A percentile compares a stretch with the other conserved stretches of the same genome.
These are phyloP conservation scores for Drosophila lacertosa DNA, from an alignment of 1,140 invertebrate species.

Conservation along the genomic window DNA sequence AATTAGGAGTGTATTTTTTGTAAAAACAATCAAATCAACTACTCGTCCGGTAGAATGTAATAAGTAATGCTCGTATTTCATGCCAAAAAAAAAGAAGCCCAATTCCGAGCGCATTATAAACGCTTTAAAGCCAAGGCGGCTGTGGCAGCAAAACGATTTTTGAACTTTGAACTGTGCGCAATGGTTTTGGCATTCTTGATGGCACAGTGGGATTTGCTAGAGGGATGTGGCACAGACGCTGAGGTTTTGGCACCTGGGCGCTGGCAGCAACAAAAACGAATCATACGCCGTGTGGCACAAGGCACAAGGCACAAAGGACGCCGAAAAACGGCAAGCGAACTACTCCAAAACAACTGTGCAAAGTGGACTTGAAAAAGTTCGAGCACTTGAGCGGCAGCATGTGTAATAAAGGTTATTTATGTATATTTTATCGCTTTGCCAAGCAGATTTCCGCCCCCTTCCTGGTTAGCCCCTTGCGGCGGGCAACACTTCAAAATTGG, in stretches of 20 bases:
- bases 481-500: slow-evolving; percentile 44
- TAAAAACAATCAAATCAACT: too few relatives aligned
- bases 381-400: slow-evolving; percentile 79
- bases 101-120: slow-evolving; percentile 1
- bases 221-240: neutral
- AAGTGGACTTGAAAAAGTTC: slow-evolving; percentile 81
- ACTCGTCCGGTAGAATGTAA: neutral
- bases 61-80: neutral
- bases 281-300: too few relatives aligned
- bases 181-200: slow-evolving; percentile 25
- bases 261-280: slow-evolving; percentile 5
- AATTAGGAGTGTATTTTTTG: neutral
- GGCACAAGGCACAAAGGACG: slow-evolving; percentile 21
- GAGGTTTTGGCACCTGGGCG: slow-evolving; percentile 7
- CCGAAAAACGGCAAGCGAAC: slow-evolving; percentile 58
- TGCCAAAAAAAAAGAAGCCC: slow-evolving; percentile 2
- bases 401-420: slow-evolving; percentile 83
- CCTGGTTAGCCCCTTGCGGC: neutral
- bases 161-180: slow-evolving; percentile 39
- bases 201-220: slow-evolving; percentile 15
- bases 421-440: slow-evolving; percentile 71
- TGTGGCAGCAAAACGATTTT: slow-evolving; percentile 19
- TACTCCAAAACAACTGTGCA: slow-evolving; percentile 78
- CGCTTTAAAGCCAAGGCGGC: slow-evolving; percentile 1
- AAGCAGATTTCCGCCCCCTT: slow-evolving; percentile 10